Evolutionary conservation across 2,113 vertebrate species (phyloP), one percentile per base, ranked within the genome.

Genomic region (Galeopterus variegatus): DNA sequence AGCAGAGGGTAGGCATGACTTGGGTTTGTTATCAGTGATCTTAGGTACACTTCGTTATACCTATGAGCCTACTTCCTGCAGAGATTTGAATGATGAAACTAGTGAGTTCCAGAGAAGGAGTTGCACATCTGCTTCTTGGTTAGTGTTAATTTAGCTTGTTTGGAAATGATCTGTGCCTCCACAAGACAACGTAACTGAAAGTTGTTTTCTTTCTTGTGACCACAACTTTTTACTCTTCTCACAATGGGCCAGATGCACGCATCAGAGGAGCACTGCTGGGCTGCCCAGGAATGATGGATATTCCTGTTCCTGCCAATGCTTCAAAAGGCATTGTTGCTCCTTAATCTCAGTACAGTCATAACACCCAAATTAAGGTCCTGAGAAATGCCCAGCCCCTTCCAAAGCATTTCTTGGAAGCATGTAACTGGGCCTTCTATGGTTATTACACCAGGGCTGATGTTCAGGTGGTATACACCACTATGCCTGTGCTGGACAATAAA

Each of bases 91-190:
- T 94, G 91, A 97, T 94, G 92, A 97, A 96, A 73, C 96, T 95
- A 95, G 94, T 50, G 50, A 94, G 65, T 85, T 93, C 90, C 93
- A 97, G 86, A 90, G 45, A 93, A 97, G 94, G 87, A 96, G 73
- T 95, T 90, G 90, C 90, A 97, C 89, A 95, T 77, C 93, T 97
- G 96, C 93, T 97, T 97, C 88, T 98, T 95, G 98, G 88, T 98
- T 98, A 98, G 45, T 92, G 45, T 84, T 98, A 93, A 98, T 98
- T 98, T 97, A 94, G 67, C n/a, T 96, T 94, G 83, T 98, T 95
- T 95, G 84, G 87, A 96, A 94, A 92, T 93, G 77, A 96, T 98
- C 97, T 98, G 93, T 92, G 94, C 56, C 96, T 96, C 73, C 75
- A 60, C 52, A 86, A n/a, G 28, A 48, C 92, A 95, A 79, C 54